Conservation (phyloP, 2,113 vertebrate species). For the Amia ocellicauda region DNA sequence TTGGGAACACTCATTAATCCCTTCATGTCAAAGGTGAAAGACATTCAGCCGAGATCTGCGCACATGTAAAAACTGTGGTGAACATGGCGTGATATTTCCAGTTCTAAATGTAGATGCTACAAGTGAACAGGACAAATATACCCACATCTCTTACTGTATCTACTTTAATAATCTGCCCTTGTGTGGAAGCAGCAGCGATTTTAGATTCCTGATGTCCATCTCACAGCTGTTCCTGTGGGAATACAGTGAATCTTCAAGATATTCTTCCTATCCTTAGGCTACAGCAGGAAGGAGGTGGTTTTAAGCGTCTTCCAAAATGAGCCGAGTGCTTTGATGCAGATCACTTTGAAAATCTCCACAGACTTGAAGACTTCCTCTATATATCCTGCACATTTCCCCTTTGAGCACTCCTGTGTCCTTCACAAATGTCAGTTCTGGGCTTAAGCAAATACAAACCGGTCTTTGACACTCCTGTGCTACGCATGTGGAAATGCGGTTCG, state of each 20-base stretch:
- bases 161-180: neutral
- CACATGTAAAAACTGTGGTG: no score
- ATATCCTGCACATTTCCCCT: neutral
- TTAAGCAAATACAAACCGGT: neutral
- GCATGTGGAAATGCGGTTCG: no score
- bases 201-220: neutral
- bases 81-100: no score
- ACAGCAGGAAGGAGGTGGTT: conserved; percentile 9
- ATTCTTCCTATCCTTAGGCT: conserved; percentile 3
- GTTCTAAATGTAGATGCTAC: no score
- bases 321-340: neutral
- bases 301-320: conserved; percentile 7
- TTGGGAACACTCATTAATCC: no score
- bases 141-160: neutral
- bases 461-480: neutral
- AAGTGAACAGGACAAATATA: neutral
- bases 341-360: conserved; percentile 6
- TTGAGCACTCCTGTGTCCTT: neutral
- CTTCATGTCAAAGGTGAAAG: no score
- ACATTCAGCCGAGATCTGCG: no score
- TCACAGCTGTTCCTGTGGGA: neutral
- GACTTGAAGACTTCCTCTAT: neutral
- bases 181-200: neutral
- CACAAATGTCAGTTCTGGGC: neutral
- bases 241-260: conserved; percentile 15